Base-by-base conservation (phyloP, 2,797 vertebrate species). In the Tauraco hartlaubi region DNA sequence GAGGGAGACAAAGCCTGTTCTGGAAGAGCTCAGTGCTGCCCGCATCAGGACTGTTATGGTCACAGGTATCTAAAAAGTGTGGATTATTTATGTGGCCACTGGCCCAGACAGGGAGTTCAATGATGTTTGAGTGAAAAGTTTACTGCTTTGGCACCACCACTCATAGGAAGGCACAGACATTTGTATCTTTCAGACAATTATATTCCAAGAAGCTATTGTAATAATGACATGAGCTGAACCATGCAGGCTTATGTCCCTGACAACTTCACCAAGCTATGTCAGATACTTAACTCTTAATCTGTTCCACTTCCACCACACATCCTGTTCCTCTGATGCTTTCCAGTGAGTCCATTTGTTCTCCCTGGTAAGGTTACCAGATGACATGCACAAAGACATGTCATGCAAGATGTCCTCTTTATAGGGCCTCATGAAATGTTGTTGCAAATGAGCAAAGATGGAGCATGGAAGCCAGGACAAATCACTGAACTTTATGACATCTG, bases 1-100 rank as follows among this genome's bases (percentile, higher is more conserved):
- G 71, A 96, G 68, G 12, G 98, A 98, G 54, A 98, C 98, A 49
- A 97, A 94, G 33, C 94, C 97, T 49, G 97, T 97, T 28, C 93
- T 98, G 68, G 96, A 97, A 83, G 98, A 98, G 64, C 98, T 98
- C 87, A 96, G 85, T 58, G 96, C 97, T 62, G 97, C 98, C 72
- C 23, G 4, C 73, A 97, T 98, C 94, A 98, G 98, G 88, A 98
- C 93, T 3, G 98, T 98, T 29, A 98, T 98, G 98, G 97, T 98
- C 62, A 98, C 98, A 98, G 98, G 98, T 98, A 97, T 14, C 16
- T 59, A 49, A 79, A 79, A 13, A 11, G 7, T 4, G 5, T 55
- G 46, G 46, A 87, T 39, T 78, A 11, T 59, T 86, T 59, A 25
- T 52, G 21, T 79, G 41, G 43, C 20, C 37, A n/a, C 29, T 56